Percentiles rank a stretch among this genome's conserved stretches.
These are phyloP conservation scores for Drosophila subobscura DNA, from an alignment of 1,140 invertebrate species.

Conservation along the genomic window DNA sequence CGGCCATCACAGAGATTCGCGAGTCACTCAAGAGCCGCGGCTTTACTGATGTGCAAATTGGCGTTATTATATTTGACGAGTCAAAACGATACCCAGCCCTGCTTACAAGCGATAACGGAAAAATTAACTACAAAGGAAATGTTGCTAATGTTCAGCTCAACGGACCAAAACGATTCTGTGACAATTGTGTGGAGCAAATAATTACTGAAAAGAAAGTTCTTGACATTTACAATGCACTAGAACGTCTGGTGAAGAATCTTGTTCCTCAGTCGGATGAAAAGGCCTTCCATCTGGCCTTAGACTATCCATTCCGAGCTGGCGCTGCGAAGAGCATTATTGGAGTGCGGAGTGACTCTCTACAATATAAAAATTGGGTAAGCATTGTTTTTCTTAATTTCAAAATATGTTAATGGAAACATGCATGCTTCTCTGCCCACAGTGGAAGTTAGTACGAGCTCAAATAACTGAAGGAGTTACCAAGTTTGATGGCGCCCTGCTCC, in stretches of 20 bases:
- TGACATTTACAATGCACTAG: slow-evolving; percentile 62
- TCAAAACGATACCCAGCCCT: slow-evolving; percentile 84
- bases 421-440: slow-evolving; percentile 34
- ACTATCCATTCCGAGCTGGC: slow-evolving; percentile 87
- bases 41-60: slow-evolving; percentile 86
- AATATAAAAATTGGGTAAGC: slow-evolving; percentile 76
- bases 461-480: slow-evolving; percentile 58
- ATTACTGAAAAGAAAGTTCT: slow-evolving; percentile 67
- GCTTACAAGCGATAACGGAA: slow-evolving; percentile 85
- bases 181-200: slow-evolving; percentile 66
- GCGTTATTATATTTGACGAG: slow-evolving; percentile 86
- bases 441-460: slow-evolving; percentile 64
- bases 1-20: slow-evolving; percentile 78
- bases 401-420: slow-evolving; percentile 3
- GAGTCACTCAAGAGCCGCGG: slow-evolving; percentile 84
- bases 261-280: slow-evolving; percentile 81
- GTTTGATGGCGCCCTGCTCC: slow-evolving; percentile 68
- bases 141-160: slow-evolving; percentile 84
- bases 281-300: slow-evolving; percentile 85
- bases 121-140: slow-evolving; percentile 85
- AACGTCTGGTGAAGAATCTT: slow-evolving; percentile 54
- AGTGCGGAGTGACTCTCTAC: slow-evolving; percentile 75
- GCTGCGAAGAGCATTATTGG: slow-evolving; percentile 86
- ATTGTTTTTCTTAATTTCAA: too few species aligned
- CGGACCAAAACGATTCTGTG: slow-evolving; percentile 72